Evolutionary conservation across 2,888 invertebrate species (phyloP), one percentile per base, ranked within the genome.

Genomic region (Punctoribates punctum): DNA sequence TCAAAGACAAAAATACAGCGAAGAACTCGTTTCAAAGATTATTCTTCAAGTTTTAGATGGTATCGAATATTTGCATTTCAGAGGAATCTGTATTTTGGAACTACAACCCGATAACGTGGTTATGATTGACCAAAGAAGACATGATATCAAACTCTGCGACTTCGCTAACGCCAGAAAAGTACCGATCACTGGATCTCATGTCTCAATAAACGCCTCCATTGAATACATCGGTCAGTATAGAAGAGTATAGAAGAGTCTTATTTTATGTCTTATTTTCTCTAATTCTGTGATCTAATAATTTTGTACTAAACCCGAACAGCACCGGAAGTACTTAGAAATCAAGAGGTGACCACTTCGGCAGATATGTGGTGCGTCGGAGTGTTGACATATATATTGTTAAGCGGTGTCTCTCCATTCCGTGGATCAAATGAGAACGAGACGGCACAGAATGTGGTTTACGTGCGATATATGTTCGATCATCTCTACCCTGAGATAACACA

Each of bases 341-440:
- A 96, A 84, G 89, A 91, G 8, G 91, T 94, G 46, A 92, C 90
- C 84, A 91, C 91, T 1, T 93, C 94, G 83, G 91, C 93, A 3
- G 99, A 99, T 85, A 90, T 98, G 81, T 99, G 98, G 99, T 91
- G 93, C 25, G 88, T 98, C 73, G 98, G 96, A 74, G 93, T 93
- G 15, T 86, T 98, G 8, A 88, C 93, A 0, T 99, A 98, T 85
- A 87, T 96, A 62, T 87, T 99, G 86, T 85, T 99, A 79, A 96
- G 96, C 4, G 98, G 97, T 20, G 90, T 89, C 77, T 91, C 96
- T 75, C 96, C 98, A 70, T 99, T 95, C 89, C 87, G 88, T 77
- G 96, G 95, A 3, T 86, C 86, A 3, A 90, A 90, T 81, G 90
- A 91, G 77, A 88, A 89, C 25, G 96, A 96, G 84, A 94, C 93